phyloP scores from a whole-genome alignment of 2,113 vertebrate genomes.

The Falco punctatus region DNA sequence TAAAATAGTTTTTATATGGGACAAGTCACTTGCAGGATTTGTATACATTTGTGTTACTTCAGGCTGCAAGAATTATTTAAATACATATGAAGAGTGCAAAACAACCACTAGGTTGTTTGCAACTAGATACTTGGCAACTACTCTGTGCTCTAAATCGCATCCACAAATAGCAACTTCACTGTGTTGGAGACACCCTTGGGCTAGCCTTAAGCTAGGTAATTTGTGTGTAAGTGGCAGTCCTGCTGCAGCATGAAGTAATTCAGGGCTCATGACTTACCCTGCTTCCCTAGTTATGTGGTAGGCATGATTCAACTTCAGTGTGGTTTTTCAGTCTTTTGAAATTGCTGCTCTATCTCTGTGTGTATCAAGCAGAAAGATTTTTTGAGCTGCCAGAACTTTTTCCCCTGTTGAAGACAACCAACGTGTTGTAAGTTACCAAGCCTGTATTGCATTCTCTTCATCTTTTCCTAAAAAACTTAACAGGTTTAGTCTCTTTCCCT shows the following conservation, averaged over 20 bases:
- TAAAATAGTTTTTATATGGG: background rate
- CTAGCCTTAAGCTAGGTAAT: background rate
- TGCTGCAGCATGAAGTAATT: background rate
- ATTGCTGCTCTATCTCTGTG: background rate
- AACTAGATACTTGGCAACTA: background rate
- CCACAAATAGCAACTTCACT: background rate
- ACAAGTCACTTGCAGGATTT: background rate
- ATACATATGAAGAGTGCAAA: background rate
- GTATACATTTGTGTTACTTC: background rate
- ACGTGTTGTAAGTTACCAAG: accelerated
- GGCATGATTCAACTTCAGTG: background rate
- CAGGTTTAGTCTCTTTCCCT: background rate
- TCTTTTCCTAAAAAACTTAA: background rate
- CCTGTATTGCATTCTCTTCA: background rate
- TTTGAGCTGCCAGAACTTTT: background rate
- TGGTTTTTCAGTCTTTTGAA: background rate
- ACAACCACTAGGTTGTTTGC: background rate
- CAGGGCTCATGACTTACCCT: background rate
- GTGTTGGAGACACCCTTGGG: background rate
- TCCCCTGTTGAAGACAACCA: background rate
- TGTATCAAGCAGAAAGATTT: background rate
- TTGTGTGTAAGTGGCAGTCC: background rate
- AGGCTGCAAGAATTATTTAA: background rate
- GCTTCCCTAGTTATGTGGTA: background rate
- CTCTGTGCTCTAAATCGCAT: background rate